These are phyloP conservation scores for Craniophora ligustri DNA, from an alignment of 2,888 invertebrate species.

Conservation along the genomic window DNA sequence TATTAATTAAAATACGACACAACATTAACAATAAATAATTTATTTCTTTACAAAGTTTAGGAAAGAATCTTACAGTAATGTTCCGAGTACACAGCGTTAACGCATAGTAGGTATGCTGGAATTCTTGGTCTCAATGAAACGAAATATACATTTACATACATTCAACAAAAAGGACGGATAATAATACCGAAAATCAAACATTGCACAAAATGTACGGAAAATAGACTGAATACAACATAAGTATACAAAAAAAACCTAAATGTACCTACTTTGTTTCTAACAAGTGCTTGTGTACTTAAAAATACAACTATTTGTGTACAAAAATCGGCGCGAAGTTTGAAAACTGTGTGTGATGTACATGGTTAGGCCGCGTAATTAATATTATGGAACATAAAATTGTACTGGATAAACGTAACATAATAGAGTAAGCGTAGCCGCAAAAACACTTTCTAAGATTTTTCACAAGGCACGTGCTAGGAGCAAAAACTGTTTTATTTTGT, in stretches of 20 bases:
- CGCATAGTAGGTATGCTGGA: background rate
- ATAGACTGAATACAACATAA: background rate
- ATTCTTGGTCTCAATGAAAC: slow-evolving; percentile 1
- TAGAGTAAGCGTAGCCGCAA: too few relatives aligned
- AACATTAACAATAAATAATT: slow-evolving; percentile 31
- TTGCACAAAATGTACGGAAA: background rate
- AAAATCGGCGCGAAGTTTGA: slow-evolving; percentile 68
- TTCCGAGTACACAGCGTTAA: background rate
- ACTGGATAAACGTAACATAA: too few relatives aligned
- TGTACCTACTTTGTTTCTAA: background rate
- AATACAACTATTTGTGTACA: slow-evolving; percentile 23
- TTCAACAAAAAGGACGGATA: slow-evolving; percentile 20
- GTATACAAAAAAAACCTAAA: background rate
- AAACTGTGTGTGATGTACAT: slow-evolving; percentile 43
- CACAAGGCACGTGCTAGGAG: slow-evolving; percentile 60
- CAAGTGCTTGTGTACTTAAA: background rate
- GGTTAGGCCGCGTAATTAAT: slow-evolving; percentile 1
- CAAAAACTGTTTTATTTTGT: slow-evolving; percentile 53
- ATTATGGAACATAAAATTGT: slow-evolving; percentile 3
- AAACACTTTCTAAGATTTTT: too few relatives aligned
- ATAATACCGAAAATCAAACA: slow-evolving; percentile 14
- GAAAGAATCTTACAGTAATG: slow-evolving; percentile 14
- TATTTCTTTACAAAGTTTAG: slow-evolving; percentile 18
- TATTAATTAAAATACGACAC: slow-evolving; percentile 10
- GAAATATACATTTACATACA: slow-evolving; percentile 3